These are phyloP conservation scores for Idaea aversata DNA, from an alignment of 2,888 invertebrate species.

Conservation along the genomic window DNA sequence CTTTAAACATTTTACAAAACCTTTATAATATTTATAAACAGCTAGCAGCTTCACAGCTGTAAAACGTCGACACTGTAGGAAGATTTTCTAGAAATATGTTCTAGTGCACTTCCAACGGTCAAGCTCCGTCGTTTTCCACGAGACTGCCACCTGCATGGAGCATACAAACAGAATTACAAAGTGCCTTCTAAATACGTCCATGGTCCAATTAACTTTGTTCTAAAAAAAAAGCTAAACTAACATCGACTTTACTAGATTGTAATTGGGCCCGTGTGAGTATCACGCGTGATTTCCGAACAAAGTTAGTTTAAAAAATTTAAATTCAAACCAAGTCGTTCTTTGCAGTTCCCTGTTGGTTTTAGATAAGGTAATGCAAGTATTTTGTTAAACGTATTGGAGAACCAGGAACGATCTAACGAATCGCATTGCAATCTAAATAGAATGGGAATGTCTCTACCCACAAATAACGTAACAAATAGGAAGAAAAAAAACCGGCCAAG, in stretches of 20 bases:
- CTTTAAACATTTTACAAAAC: too few species aligned
- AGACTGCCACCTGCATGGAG: conserved; percentile 41
- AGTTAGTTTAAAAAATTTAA: conserved; percentile 52
- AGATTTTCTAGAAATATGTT: not conserved
- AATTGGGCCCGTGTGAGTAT: conserved; percentile 42
- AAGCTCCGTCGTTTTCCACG: conserved; percentile 48
- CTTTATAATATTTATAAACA: too few species aligned
- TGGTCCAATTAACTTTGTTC: conserved; percentile 47
- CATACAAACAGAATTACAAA: conserved; percentile 54
- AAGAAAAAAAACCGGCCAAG: too few species aligned
- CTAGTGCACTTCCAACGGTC: conserved; percentile 15
- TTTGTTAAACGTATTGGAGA: conserved; percentile 37
- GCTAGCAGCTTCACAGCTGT: conserved; percentile 15
- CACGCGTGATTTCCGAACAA: conserved; percentile 46
- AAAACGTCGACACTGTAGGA: not conserved
- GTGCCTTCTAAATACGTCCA: conserved; percentile 42
- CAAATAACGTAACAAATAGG: not conserved
- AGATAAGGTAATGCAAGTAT: conserved; percentile 44
- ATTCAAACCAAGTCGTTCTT: conserved; percentile 46
- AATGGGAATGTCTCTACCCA: not conserved
- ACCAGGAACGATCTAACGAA: conserved; percentile 23
- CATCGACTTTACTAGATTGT: too few species aligned
- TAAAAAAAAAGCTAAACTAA: conserved; percentile 31
- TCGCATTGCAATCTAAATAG: conserved; percentile 10
- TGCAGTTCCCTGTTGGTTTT: conserved; percentile 42